Conservation (phyloP, 1,140 invertebrate species). For the Teleopsis dalmanni region DNA sequence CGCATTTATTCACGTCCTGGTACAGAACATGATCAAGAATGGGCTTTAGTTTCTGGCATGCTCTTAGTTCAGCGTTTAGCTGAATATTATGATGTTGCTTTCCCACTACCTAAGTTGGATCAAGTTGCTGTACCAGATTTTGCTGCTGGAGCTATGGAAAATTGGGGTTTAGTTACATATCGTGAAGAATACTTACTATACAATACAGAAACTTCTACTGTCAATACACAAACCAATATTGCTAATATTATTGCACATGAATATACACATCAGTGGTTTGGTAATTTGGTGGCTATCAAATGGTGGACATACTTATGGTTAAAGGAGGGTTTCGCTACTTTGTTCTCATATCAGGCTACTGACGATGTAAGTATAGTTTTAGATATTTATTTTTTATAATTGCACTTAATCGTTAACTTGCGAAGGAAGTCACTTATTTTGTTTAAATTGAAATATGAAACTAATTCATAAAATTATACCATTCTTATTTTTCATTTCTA, state of each 20-base stretch:
- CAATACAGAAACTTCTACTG: conserved; percentile 28
- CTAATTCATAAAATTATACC: no score
- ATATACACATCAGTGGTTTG: conserved; percentile 61
- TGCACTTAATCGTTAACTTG: no score
- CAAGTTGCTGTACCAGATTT: conserved; percentile 39
- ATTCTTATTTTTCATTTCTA: no score
- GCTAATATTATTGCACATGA: conserved; percentile 56
- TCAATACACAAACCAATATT: conserved; percentile 46
- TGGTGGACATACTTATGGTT: conserved; percentile 58
- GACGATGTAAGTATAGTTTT: conserved; percentile 8
- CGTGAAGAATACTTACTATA: conserved; percentile 36
- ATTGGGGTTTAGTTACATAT: conserved; percentile 41
- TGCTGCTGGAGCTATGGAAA: conserved; percentile 42
- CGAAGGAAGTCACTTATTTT: no score
- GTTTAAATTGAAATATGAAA: no score
- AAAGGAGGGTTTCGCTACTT: conserved; percentile 51
- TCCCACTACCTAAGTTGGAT: conserved; percentile 35
- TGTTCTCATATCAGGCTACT: conserved; percentile 21
- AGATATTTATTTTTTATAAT: neutral
- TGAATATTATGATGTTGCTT: conserved; percentile 28
- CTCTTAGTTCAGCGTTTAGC: conserved; percentile 28
- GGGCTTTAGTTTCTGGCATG: conserved; percentile 33
- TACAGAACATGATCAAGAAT: conserved; percentile 31
- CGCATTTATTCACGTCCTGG: conserved; percentile 34
- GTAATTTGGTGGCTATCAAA: conserved; percentile 54